These are phyloP conservation scores for Uria aalge DNA, from an alignment of 2,113 vertebrate genomes.

Conservation along the genomic window DNA sequence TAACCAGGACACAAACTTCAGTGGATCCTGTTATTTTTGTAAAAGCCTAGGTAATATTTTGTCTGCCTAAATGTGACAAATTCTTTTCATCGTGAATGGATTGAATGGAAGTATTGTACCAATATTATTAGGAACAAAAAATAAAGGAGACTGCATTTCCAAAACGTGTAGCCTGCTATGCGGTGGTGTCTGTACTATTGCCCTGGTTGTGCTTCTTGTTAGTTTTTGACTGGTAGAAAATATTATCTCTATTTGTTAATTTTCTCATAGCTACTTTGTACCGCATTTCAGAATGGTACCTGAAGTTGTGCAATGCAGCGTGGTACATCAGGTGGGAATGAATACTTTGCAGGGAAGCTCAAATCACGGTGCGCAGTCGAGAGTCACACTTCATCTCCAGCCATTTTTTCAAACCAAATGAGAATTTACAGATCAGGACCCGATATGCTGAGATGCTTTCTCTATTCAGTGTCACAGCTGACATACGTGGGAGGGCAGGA, in stretches of 20 bases:
- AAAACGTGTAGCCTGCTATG: neutral
- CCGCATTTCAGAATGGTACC: neutral
- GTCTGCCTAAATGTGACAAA: neutral
- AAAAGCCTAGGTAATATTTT: neutral
- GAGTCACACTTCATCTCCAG: neutral
- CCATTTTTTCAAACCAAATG: neutral
- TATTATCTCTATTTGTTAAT: neutral
- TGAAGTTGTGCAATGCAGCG: neutral
- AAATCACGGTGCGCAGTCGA: neutral
- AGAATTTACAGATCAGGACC: neutral
- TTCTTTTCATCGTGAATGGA: neutral
- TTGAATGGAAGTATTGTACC: neutral
- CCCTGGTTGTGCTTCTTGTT: neutral
- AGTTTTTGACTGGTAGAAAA: neutral
- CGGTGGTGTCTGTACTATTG: fast-evolving
- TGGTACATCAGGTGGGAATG: neutral
- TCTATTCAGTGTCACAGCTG: neutral
- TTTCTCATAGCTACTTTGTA: neutral
- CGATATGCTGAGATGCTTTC: neutral
- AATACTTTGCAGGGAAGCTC: neutral
- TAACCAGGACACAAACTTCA: neutral
- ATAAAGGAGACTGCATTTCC: neutral
- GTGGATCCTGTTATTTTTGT: neutral
- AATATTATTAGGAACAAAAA: neutral
- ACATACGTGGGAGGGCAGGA: neutral